phyloP scores from a whole-genome alignment of 2,888 invertebrate genomes.

The Patella caerulea region DNA sequence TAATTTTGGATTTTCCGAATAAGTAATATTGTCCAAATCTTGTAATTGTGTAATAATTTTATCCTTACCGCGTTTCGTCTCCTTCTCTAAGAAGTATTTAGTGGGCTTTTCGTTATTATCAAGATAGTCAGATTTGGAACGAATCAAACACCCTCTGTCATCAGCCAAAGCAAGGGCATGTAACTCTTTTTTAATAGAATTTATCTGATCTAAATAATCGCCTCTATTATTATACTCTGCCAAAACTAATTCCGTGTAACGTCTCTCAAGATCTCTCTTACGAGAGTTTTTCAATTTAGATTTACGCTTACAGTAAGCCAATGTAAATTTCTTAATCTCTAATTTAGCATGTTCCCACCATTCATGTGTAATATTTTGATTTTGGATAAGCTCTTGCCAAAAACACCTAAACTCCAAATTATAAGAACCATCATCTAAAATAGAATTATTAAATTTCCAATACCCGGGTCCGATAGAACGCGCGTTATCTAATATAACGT shows the following conservation, averaged over 20 bases:
- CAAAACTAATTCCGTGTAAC: conserved; percentile 8
- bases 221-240: conserved; percentile 11
- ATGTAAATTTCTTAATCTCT: background rate
- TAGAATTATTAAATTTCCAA: background rate
- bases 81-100: conserved; percentile 23
- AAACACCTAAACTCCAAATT: background rate
- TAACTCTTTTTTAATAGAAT: background rate
- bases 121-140: conserved; percentile 5
- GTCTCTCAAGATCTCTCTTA: background rate
- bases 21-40: background rate
- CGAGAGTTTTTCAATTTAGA: background rate
- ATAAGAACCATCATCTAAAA: background rate
- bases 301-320: background rate
- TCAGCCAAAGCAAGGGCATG: background rate
- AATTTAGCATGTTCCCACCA: conserved; percentile 4
- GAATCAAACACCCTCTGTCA: background rate
- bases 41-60: conserved; percentile 19
- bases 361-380: background rate
- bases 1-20: conserved; percentile 10
- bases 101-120: conserved; percentile 5
- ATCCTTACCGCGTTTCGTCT: conserved; percentile 6
- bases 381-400: background rate
- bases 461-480: background rate
- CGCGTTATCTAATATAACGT: background rate
- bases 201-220: conserved; percentile 5